Base-by-base conservation (phyloP, 2,113 vertebrate genomes). In the Triplophysa tibetana region DNA sequence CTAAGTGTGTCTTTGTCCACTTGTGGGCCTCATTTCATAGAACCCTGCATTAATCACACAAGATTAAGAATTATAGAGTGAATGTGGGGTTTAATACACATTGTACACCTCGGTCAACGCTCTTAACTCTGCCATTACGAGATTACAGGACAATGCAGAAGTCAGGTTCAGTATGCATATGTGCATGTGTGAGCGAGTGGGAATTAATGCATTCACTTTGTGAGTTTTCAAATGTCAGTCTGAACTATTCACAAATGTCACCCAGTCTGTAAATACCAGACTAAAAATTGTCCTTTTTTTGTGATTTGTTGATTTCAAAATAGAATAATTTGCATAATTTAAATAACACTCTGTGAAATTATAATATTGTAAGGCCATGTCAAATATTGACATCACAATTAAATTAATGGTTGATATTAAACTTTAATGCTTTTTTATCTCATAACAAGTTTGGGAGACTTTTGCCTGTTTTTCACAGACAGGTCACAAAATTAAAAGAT, bases 171-270 rank as follows among this genome's bases (percentile, higher is more conserved):
- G 48, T 58, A 14, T 52, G 7, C 16, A 29, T 21, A 56, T 38
- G 54, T 52, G 33, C 19, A 2, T 19, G 86, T 81, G 75, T 89
- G 86, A 86, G 86, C n/a, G 54, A 78, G 60, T 77, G 10, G 6
- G 41, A 75, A 63, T 43, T 45, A 76, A 11, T 76, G 60, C 41
- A 64, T 26, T 64, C 43, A 29, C 2, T 43, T 50, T 50, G 58
- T 74, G 14, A 24, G 14, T 45, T 45, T 26, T 48, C 8, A 21
- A 54, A 23, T 45, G 65, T 45, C 68, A 2, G 23, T 70, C 26
- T 4, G 43, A 63, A 63, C 10, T 74, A 12, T 41, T 33, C 14
- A 26, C 8, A 1, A 14, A 60, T 12, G 11, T 52, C 24, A 33
- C 29, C 29, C 29, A 29, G 29, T 38, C 33, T 38, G 33, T 38